Base-by-base conservation (phyloP, 2,888 invertebrate genomes). In the Chrysolina americana region DNA sequence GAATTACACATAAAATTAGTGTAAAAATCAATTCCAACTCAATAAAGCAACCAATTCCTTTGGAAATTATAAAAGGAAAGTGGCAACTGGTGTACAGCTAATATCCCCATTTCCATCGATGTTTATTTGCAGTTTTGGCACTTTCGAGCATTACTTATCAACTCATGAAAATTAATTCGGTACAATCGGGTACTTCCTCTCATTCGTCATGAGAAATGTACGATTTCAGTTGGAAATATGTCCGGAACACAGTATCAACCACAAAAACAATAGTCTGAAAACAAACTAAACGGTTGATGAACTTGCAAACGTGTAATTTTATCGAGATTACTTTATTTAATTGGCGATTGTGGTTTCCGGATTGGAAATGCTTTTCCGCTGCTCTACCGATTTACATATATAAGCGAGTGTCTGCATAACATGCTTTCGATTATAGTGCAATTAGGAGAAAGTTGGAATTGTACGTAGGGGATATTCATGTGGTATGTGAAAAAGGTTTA, bases 281-380 rank as follows among this genome's bases (percentile, higher is more conserved):
- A 44, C 48, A 36, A 63, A 66, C 47, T 59, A 56, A 70, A 63
- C 28, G 77, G 77, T 75, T 66, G 59, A 70, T 59, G 77, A 77
- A 73, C 77, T 71, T 68, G 36, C 66, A 44, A 68, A 68, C 71
- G 48, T 75, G 63, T 63, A 71, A 73, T 75, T 65, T 73, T 75
- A 70, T 62, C 63, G 64, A 66, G 70, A 69, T 69, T 68, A 72
- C 70, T 68, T 73, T 73, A 71, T 64, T 71, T 75, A 77, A 73
- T 69, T 59, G 59, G 47, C 66, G 71, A 68, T 70, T 70, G 69
- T 36, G 36, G 64, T 65, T 74, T 76, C 74, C 76, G 71, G 70
- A 69, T 47, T 63, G 65, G 59, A 68, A 65, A 56, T 41, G n/a
- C 47, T 65, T 64, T 77, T 73, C 74, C 73, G 65, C 48, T 73